Evolutionary conservation across 2,888 invertebrate genomes (phyloP).

Genomic region (Drosophila eohydei): DNA sequence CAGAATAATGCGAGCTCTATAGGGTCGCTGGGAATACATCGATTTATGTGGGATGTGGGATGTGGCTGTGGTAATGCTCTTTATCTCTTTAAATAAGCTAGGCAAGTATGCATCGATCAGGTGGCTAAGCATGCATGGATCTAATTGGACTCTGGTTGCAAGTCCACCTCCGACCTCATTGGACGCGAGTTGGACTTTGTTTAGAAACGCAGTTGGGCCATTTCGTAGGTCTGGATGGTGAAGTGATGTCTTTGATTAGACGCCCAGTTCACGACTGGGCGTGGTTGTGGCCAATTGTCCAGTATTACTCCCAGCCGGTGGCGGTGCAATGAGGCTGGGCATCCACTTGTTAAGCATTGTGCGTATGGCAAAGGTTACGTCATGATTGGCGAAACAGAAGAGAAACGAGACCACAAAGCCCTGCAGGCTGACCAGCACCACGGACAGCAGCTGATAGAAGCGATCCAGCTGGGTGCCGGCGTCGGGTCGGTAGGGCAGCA

Average conservation of each 20-base stretch:
- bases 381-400: constrained; percentile 91
- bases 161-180: neutral
- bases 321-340: constrained; percentile 80
- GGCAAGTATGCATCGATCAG: neutral
- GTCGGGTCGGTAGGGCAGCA: constrained; percentile 89
- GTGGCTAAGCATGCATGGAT: constrained; percentile 1
- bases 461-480: constrained; percentile 86
- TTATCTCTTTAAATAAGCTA: too few relatives aligned
- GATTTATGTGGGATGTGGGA: neutral
- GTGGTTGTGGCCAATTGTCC: constrained; percentile 84
- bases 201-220: constrained; percentile 35
- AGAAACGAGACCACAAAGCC: constrained; percentile 90
- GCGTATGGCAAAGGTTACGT: constrained; percentile 87
- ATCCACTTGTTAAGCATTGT: constrained; percentile 85
- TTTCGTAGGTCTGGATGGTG: constrained; percentile 26
- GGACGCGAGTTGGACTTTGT: neutral
- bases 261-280: constrained; percentile 84
- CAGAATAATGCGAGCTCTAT: neutral
- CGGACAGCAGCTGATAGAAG: constrained; percentile 88
- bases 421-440: constrained; percentile 90
- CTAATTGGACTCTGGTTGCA: neutral
- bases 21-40: neutral
- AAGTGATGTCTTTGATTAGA: constrained; percentile 63
- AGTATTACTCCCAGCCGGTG: constrained; percentile 83
- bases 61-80: neutral